Percentiles rank a stretch among this genome's conserved stretches.
Evolutionary conservation across 2,888 invertebrate species (phyloP).

Genomic region (Rhagium mordax): DNA sequence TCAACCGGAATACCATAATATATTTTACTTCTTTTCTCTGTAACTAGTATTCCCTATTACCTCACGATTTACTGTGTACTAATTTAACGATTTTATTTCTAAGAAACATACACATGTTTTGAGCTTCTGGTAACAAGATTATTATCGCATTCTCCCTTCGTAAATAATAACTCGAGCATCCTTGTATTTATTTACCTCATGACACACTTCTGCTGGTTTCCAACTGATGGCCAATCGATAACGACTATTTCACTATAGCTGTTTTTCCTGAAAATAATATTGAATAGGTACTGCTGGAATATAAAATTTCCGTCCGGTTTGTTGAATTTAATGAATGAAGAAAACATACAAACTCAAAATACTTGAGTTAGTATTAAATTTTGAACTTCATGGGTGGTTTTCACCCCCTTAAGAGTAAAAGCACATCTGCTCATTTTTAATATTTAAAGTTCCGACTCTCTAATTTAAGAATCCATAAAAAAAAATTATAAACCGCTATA

Average conservation of each 20-base stretch:
- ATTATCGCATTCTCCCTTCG: not conserved
- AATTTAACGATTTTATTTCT: constrained; percentile 2
- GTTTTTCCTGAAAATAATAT: not conserved
- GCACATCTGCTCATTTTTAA: too few relatives aligned
- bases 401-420: too few relatives aligned
- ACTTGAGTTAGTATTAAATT: too few relatives aligned
- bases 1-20: too few relatives aligned
- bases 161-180: not conserved
- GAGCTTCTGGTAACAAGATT: not conserved
- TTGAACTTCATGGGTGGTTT: too few relatives aligned
- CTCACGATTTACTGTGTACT: not conserved
- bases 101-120: not conserved
- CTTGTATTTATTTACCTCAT: not conserved
- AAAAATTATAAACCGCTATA: too few relatives aligned
- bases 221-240: constrained; percentile 1
- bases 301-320: too few relatives aligned
- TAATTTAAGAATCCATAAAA: too few relatives aligned
- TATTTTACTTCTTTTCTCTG: too few relatives aligned
- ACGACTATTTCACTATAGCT: not conserved
- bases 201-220: not conserved
- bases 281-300: not conserved
- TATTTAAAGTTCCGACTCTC: too few relatives aligned
- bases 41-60: not conserved
- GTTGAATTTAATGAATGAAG: too few relatives aligned
- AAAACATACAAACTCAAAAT: too few relatives aligned